phyloP scores from a whole-genome alignment of 2,888 invertebrate species.

The Ommatoiulus sabulosus region DNA sequence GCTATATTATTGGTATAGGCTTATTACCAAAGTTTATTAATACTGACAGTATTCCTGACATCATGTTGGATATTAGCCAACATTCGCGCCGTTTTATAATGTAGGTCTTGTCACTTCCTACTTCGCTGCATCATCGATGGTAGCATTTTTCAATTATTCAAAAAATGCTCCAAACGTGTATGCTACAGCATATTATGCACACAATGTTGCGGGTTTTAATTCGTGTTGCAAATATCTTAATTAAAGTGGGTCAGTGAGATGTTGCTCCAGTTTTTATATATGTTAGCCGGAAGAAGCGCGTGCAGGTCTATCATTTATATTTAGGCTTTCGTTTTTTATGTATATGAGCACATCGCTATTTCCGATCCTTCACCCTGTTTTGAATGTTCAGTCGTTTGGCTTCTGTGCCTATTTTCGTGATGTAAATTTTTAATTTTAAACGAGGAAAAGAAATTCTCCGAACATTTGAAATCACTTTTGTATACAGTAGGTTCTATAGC shows the following conservation, averaged over 20 bases:
- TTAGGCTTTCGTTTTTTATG: conserved; percentile 37
- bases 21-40: conserved; percentile 5
- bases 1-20: conserved; percentile 34
- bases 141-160: neutral
- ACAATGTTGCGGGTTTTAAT: neutral
- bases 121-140: neutral
- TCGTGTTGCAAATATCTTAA: conserved; percentile 21
- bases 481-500: no score
- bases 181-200: neutral
- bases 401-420: neutral
- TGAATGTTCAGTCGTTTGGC: neutral
- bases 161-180: neutral
- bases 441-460: neutral
- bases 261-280: conserved; percentile 26
- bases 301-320: neutral
- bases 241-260: conserved; percentile 34
- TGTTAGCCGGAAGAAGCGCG: conserved; percentile 23
- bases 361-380: conserved; percentile 39
- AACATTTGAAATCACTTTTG: neutral
- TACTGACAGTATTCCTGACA: neutral
- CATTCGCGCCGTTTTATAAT: neutral
- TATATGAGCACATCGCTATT: conserved; percentile 5
- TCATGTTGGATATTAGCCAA: neutral
- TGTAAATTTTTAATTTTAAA: conserved; percentile 18
- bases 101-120: neutral